phyloP scores from a whole-genome alignment of 2,888 invertebrate species.

The Acheta domesticus region DNA sequence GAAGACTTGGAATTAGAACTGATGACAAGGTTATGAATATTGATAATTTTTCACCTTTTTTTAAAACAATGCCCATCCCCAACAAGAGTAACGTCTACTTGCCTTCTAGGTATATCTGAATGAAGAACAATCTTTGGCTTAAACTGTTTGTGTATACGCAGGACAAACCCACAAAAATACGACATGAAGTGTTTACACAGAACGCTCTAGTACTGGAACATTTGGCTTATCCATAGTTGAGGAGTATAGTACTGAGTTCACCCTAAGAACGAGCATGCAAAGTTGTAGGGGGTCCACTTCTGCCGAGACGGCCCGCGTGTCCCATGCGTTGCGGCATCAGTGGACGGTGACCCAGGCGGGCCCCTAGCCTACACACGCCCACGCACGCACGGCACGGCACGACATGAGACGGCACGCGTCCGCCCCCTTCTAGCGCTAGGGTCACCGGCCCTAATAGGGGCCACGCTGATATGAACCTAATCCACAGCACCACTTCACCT shows the following conservation, averaged over 20 bases:
- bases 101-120: conserved; percentile 9
- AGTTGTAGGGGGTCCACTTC: background rate
- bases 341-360: too few species aligned
- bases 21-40: background rate
- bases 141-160: conserved; percentile 18
- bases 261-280: conserved; percentile 11
- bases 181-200: conserved; percentile 4
- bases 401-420: too few species aligned
- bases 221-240: conserved; percentile 2
- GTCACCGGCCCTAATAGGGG: background rate
- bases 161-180: conserved; percentile 18
- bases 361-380: too few species aligned
- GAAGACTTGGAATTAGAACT: conserved; percentile 7
- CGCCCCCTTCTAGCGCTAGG: too few species aligned
- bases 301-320: background rate
- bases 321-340: too few species aligned
- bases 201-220: conserved; percentile 9
- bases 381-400: too few species aligned
- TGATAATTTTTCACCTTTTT: background rate
- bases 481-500: background rate
- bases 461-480: background rate
- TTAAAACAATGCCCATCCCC: background rate
- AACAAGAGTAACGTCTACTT: conserved; percentile 11
- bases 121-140: conserved; percentile 18
- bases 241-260: conserved; percentile 11